These are phyloP conservation scores for Dascyllus trimaculatus DNA, from an alignment of 2,113 vertebrate species.

Conservation along the genomic window DNA sequence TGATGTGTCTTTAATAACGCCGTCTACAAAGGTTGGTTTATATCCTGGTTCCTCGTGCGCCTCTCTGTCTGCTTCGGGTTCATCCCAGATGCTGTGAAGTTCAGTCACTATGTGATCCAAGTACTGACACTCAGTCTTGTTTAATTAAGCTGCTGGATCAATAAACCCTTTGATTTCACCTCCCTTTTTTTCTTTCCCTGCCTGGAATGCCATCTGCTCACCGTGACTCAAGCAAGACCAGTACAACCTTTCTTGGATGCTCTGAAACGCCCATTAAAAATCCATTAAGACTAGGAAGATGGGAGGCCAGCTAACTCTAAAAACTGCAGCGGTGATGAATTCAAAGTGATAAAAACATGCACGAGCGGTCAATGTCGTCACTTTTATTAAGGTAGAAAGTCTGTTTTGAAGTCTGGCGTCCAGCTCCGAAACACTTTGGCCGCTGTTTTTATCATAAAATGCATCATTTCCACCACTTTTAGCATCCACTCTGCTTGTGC, in stretches of 20 bases:
- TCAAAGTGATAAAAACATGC: neutral
- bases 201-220: conserved; percentile 69
- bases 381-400: neutral
- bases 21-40: conserved; percentile 23
- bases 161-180: conserved; percentile 73
- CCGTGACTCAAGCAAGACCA: conserved; percentile 60
- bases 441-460: too few relatives aligned
- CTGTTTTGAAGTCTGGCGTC: neutral
- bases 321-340: conserved; percentile 7
- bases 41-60: conserved; percentile 21
- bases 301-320: neutral
- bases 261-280: conserved; percentile 72
- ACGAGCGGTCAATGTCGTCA: neutral
- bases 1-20: neutral
- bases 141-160: conserved; percentile 82
- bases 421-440: too few relatives aligned
- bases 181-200: conserved; percentile 28
- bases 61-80: conserved; percentile 17
- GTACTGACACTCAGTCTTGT: conserved; percentile 69
- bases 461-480: too few relatives aligned
- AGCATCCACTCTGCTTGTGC: too few relatives aligned
- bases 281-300: conserved; percentile 60
- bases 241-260: conserved; percentile 62
- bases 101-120: conserved; percentile 49
- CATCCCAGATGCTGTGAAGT: conserved; percentile 54